Evolutionary conservation across 1,140 invertebrate genomes (phyloP).

Genomic region (Diprion similis): DNA sequence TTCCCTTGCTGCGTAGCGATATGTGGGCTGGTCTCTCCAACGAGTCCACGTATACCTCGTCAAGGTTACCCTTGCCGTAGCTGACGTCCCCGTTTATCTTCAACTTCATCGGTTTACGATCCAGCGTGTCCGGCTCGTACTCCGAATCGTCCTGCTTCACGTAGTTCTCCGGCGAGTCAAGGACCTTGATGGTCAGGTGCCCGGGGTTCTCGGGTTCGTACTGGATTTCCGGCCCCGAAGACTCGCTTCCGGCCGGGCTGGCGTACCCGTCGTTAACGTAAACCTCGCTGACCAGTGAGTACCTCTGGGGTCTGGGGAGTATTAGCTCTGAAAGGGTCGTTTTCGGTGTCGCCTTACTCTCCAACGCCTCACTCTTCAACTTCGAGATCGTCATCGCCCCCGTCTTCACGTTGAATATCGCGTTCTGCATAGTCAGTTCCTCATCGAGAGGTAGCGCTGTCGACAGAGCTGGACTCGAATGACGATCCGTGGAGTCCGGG

Average conservation of each 20-base stretch:
- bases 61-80: conserved; percentile 48
- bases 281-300: conserved; percentile 77
- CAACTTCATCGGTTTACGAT: conserved; percentile 77
- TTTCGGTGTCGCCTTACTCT: conserved; percentile 48
- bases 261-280: conserved; percentile 80
- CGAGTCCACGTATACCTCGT: conserved; percentile 63
- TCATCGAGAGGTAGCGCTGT: conserved; percentile 77
- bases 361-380: conserved; percentile 58
- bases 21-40: conserved; percentile 67
- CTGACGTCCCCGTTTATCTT: conserved; percentile 56
- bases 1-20: conserved; percentile 65
- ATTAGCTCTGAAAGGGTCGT: conserved; percentile 62
- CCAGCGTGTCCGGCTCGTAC: conserved; percentile 85
- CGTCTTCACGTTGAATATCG: conserved; percentile 67
- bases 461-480: conserved; percentile 73
- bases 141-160: conserved; percentile 75
- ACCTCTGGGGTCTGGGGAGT: conserved; percentile 60
- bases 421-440: conserved; percentile 78
- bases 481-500: conserved; percentile 64
- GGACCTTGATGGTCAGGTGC: conserved; percentile 79
- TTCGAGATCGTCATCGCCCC: conserved; percentile 65
- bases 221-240: conserved; percentile 65
- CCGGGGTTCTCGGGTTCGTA: conserved; percentile 71
- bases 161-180: conserved; percentile 75
- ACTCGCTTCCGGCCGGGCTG: conserved; percentile 70